phyloP scores from a whole-genome alignment of 92 coral and sea anemone genomes.

The Siderastrea siderea region DNA sequence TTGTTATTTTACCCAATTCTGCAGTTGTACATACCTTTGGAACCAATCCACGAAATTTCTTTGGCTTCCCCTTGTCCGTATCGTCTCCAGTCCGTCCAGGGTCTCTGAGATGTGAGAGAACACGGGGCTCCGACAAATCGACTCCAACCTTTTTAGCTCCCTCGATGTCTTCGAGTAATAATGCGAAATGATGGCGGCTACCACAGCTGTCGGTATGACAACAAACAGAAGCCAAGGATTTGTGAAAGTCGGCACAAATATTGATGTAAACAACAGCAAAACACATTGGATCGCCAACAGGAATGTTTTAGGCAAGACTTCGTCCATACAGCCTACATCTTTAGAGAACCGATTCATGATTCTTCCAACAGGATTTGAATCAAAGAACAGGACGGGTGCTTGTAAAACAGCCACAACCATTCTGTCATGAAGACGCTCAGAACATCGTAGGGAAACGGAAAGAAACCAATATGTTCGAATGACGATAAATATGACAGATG shows the following conservation, averaged over 20 bases:
- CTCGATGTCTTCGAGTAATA: conserved; percentile 17
- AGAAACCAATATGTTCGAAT: background rate
- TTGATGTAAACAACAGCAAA: background rate
- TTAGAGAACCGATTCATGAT: too few species aligned
- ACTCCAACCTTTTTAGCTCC: background rate
- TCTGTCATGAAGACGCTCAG: conserved; percentile 23
- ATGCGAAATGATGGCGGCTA: background rate
- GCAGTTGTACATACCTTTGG: background rate
- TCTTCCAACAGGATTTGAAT: too few species aligned
- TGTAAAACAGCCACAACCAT: conserved; percentile 22
- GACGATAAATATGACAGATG: too few species aligned
- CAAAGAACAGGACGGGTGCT: too few species aligned
- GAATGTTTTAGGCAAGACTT: background rate
- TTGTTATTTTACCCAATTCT: too few species aligned
- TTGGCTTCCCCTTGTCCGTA: too few species aligned
- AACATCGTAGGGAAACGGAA: background rate
- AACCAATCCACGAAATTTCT: background rate
- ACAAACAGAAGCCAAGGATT: background rate
- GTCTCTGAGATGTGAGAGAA: conserved; percentile 25
- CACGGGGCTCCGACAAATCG: background rate
- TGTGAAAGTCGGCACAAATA: background rate
- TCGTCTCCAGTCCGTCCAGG: background rate
- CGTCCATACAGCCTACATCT: too few species aligned
- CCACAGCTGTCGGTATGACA: background rate
- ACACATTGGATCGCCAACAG: background rate